Percentiles rank a stretch among this genome's conserved stretches.
Conservation (phyloP, 2,797 vertebrate genomes). For the Neoniphon sammara region DNA sequence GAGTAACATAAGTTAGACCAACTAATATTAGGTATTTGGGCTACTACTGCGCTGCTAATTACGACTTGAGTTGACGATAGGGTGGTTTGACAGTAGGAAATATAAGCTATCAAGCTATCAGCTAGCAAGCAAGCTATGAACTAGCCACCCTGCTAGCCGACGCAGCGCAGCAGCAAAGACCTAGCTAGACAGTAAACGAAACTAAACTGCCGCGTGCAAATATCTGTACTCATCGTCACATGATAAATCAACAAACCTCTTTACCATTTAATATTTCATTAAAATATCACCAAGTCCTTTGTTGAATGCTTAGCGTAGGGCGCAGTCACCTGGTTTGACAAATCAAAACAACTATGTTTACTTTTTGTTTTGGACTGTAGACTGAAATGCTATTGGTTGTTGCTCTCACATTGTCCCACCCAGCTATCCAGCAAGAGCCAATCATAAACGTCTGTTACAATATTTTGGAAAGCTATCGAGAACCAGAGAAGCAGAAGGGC, state of each 20-base stretch:
- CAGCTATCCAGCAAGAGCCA: slow-evolving; percentile 24
- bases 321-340: slow-evolving; percentile 45
- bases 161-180: background rate
- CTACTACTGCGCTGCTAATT: background rate
- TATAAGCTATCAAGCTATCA: background rate
- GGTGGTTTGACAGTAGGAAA: no score
- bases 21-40: background rate
- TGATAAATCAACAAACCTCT: background rate
- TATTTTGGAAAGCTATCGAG: no score
- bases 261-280: background rate
- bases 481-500: no score
- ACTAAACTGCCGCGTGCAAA: background rate
- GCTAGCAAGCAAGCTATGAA: slow-evolving; percentile 33
- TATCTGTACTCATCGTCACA: background rate
- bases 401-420: slow-evolving; percentile 30
- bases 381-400: slow-evolving; percentile 55
- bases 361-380: slow-evolving; percentile 52
- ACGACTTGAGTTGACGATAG: no score
- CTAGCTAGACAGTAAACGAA: background rate
- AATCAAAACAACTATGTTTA: slow-evolving; percentile 70
- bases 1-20: background rate
- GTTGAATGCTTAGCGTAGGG: background rate
- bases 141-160: slow-evolving; percentile 39
- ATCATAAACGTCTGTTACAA: slow-evolving; percentile 25
- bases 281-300: background rate